Conservation (phyloP, 2,888 invertebrate species). For the Baccha elongata region DNA sequence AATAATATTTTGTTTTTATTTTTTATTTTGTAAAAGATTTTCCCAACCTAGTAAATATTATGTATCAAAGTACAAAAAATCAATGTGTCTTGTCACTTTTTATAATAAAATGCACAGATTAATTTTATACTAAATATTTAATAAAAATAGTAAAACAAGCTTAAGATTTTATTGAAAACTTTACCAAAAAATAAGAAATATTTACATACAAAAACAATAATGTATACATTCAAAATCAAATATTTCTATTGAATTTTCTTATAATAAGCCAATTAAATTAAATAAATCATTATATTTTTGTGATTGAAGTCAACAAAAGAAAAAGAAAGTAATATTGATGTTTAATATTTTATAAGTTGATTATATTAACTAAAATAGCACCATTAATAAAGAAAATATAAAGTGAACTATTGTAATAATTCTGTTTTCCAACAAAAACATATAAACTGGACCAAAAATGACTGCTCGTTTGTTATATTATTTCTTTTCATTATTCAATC, state of each 20-base stretch:
- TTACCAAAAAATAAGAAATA: not conserved
- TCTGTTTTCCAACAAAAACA: not conserved
- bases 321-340: not conserved
- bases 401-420: not conserved
- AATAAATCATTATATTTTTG: not conserved
- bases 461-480: constrained; percentile 32
- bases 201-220: constrained; percentile 14
- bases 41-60: not conserved
- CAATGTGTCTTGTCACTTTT: not conserved
- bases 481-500: not conserved
- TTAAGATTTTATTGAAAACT: not conserved
- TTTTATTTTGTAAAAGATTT: not conserved
- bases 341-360: not conserved
- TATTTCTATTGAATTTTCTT: not conserved
- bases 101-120: not conserved
- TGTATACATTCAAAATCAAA: not conserved
- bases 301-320: not conserved
- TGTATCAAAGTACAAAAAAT: not conserved
- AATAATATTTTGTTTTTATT: no score
- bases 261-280: not conserved
- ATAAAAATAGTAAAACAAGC: constrained; percentile 7
- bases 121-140: not conserved
- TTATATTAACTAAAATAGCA: constrained; percentile 6
- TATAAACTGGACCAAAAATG: constrained; percentile 65
- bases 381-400: constrained; percentile 1